Percentiles rank a stretch among this genome's conserved stretches.
phyloP scores from a whole-genome alignment of 2,888 invertebrate genomes.

The Nasonia oneida region DNA sequence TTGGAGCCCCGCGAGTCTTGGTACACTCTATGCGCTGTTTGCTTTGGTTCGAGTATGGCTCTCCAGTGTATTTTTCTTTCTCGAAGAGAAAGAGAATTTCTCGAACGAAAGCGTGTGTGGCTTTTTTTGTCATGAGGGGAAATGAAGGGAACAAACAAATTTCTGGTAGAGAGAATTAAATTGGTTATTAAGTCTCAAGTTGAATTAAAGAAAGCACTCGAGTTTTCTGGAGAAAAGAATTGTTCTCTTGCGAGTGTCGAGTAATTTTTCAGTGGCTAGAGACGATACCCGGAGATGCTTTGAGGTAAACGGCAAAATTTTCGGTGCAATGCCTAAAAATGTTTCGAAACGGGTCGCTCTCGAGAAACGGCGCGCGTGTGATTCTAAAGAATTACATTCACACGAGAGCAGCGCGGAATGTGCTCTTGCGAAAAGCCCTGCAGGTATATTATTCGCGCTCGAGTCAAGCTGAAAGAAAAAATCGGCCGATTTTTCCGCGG shows the following conservation, averaged over 20 bases:
- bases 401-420: not conserved
- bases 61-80: not conserved
- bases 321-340: too few species aligned
- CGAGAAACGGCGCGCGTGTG: not conserved
- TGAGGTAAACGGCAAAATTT: too few species aligned
- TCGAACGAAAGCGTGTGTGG: not conserved
- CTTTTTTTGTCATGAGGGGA: not conserved
- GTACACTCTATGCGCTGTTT: not conserved
- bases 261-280: not conserved
- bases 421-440: not conserved
- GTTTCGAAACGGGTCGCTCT: too few species aligned
- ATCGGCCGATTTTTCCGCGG: not conserved
- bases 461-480: not conserved
- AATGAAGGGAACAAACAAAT: not conserved
- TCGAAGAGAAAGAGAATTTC: not conserved
- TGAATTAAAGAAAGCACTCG: not conserved
- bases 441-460: not conserved
- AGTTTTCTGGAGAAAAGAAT: not conserved
- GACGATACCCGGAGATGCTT: too few species aligned
- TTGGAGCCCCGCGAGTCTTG: not conserved
- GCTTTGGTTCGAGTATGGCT: not conserved
- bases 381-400: not conserved
- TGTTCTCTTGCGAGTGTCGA: not conserved
- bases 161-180: not conserved
- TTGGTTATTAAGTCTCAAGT: not conserved